Conservation (phyloP, 2,113 vertebrate species). For the Hippocampus mohnikei region DNA sequence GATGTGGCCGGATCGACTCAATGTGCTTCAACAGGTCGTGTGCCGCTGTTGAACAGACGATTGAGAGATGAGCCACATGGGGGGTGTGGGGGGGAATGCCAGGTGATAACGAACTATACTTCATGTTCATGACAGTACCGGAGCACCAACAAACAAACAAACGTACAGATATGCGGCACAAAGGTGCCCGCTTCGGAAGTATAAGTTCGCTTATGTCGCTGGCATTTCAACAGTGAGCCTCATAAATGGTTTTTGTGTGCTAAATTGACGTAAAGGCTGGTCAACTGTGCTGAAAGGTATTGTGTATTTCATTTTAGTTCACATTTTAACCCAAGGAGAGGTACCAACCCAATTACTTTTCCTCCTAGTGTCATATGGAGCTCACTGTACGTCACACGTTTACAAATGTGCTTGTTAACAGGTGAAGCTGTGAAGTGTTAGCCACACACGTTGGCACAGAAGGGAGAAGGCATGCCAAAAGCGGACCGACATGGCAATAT, state of each 20-base stretch:
- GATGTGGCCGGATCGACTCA: conserved; percentile 32
- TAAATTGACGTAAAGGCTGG: not conserved
- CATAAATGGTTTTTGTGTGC: conserved; percentile 2
- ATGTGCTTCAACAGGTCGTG: conserved; percentile 44
- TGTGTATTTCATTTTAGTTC: not conserved
- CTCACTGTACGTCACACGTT: conserved; percentile 49
- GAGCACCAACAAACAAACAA: conserved; percentile 42
- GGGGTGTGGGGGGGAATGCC: conserved; percentile 10
- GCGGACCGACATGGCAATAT: not conserved
- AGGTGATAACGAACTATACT: conserved; percentile 19
- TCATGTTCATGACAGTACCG: conserved; percentile 37
- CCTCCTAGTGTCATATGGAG: conserved; percentile 30
- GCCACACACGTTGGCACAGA: conserved; percentile 15
- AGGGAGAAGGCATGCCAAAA: not conserved
- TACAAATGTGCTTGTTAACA: conserved; percentile 22
- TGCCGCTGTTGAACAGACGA: conserved; percentile 50
- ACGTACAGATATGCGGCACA: conserved; percentile 36
- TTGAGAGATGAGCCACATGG: conserved; percentile 41
- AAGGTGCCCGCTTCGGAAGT: conserved; percentile 6
- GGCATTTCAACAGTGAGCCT: conserved; percentile 54
- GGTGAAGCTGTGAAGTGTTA: conserved; percentile 25
- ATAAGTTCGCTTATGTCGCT: conserved; percentile 20
- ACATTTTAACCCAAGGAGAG: not conserved
- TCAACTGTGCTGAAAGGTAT: not conserved
- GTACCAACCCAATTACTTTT: not conserved